phyloP scores from a whole-genome alignment of 2,888 invertebrate species.

The Apocheima hispidaria region DNA sequence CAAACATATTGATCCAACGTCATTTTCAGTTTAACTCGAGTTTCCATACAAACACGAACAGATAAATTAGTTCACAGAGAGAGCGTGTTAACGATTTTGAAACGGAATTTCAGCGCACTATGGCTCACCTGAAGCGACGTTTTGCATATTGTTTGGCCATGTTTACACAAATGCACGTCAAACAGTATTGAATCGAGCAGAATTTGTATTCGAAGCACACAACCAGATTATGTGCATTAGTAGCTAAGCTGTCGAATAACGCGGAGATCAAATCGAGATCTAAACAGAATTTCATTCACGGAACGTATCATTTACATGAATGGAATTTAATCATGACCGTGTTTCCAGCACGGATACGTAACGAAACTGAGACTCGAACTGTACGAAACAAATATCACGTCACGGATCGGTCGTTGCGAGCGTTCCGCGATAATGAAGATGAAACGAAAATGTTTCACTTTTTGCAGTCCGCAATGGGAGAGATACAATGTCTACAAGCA shows the following conservation, averaged over 20 bases:
- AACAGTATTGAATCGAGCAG: constrained; percentile 14
- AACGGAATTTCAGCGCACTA: constrained; percentile 10
- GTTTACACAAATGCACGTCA: constrained; percentile 18
- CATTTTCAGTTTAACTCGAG: constrained; percentile 43
- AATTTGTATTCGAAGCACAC: constrained; percentile 14
- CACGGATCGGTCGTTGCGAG: constrained; percentile 44
- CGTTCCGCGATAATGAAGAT: constrained; percentile 51
- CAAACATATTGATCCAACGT: constrained; percentile 43
- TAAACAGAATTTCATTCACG: constrained; percentile 25
- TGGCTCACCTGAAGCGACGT: constrained; percentile 13
- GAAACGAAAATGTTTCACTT: constrained; percentile 49
- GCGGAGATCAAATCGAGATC: constrained; percentile 23
- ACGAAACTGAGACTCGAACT: constrained; percentile 31
- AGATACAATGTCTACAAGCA: constrained; percentile 17
- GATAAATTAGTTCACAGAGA: constrained; percentile 30
- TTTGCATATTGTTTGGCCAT: constrained; percentile 17
- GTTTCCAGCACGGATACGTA: constrained; percentile 20
- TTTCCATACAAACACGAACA: constrained; percentile 37
- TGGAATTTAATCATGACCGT: constrained; percentile 31
- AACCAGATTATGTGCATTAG: constrained; percentile 19
- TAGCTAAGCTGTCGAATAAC: constrained; percentile 11
- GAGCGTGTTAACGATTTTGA: constrained; percentile 32
- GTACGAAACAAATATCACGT: constrained; percentile 44
- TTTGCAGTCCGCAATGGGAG: constrained; percentile 40
- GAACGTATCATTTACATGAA: constrained; percentile 20